phyloP scores from a whole-genome alignment of 2,888 invertebrate species.

The Drosophila seclusa region DNA sequence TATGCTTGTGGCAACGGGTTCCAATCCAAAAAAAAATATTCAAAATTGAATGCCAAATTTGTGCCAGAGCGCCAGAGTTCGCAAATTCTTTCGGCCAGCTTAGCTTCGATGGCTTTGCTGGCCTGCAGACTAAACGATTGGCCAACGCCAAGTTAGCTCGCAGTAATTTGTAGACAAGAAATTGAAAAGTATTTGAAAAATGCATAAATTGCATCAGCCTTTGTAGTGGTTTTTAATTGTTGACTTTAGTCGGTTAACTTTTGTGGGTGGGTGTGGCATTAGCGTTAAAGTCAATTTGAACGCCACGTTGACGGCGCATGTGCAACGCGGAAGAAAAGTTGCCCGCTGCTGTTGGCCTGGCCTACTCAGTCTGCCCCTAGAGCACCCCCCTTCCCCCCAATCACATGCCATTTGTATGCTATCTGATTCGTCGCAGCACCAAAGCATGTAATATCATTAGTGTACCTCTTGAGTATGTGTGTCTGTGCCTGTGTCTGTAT shows the following conservation, averaged over 20 bases:
- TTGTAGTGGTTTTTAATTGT: conserved; percentile 71
- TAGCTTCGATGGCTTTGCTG: conserved; percentile 1
- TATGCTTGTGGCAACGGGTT: conserved; percentile 37
- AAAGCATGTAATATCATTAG: conserved; percentile 26
- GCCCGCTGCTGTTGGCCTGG: conserved; percentile 22
- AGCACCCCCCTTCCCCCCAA: conserved; percentile 35
- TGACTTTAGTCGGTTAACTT: conserved; percentile 65
- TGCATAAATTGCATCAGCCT: conserved; percentile 77
- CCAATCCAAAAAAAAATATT: conserved; percentile 22
- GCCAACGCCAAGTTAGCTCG: conserved; percentile 40
- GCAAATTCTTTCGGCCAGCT: conserved; percentile 41
- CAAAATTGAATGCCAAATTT: conserved; percentile 62
- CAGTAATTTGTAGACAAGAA: conserved; percentile 65
- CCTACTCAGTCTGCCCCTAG: conserved; percentile 20
- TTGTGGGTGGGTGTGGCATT: conserved; percentile 76
- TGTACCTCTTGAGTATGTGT: neutral
- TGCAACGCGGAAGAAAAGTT: conserved; percentile 81
- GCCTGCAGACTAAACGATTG: conserved; percentile 30
- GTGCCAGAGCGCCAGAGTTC: conserved; percentile 33
- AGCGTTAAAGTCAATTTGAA: conserved; percentile 21
- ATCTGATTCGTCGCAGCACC: conserved; percentile 64
- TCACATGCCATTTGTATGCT: conserved; percentile 74
- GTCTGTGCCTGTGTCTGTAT: neutral
- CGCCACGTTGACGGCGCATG: conserved; percentile 52
- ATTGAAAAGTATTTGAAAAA: conserved; percentile 73